Evolutionary conservation across 1,140 invertebrate species (phyloP).

Genomic region (Diabrotica undecimpunctata): DNA sequence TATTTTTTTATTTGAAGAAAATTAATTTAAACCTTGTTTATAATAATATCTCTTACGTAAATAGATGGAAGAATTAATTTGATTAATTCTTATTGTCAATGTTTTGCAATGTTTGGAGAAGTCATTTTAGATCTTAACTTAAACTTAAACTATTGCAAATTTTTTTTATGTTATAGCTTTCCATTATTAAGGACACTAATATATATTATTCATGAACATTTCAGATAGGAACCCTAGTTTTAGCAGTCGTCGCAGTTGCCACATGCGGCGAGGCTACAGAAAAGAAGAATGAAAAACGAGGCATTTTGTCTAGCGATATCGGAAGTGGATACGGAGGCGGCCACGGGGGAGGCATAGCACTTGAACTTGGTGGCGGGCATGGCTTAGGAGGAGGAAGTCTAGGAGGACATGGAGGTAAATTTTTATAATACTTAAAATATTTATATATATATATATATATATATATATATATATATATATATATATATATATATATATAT

Average conservation of each 20-base stretch:
- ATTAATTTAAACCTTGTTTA: no score
- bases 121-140: no score
- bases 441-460: background rate
- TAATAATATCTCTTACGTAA: no score
- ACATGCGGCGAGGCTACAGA: conserved; percentile 33
- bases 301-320: conserved; percentile 36
- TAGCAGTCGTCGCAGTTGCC: conserved; percentile 36
- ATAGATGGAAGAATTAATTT: no score
- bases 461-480: no score
- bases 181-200: no score
- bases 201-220: background rate
- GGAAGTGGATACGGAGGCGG: conserved; percentile 32
- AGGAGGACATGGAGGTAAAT: conserved; percentile 17
- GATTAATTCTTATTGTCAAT: no score
- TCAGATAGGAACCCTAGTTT: conserved; percentile 36
- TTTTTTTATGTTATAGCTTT: no score
- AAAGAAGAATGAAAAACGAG: conserved; percentile 37
- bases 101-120: no score
- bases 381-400: conserved; percentile 22
- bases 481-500: no score
- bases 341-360: conserved; percentile 21
- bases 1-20: no score
- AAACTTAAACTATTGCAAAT: no score
- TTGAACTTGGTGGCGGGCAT: conserved; percentile 22
- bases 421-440: background rate